Percentiles rank a stretch among this genome's conserved stretches.
phyloP scores from a whole-genome alignment of 2,113 vertebrate genomes.

The Tragelaphus imberbis region DNA sequence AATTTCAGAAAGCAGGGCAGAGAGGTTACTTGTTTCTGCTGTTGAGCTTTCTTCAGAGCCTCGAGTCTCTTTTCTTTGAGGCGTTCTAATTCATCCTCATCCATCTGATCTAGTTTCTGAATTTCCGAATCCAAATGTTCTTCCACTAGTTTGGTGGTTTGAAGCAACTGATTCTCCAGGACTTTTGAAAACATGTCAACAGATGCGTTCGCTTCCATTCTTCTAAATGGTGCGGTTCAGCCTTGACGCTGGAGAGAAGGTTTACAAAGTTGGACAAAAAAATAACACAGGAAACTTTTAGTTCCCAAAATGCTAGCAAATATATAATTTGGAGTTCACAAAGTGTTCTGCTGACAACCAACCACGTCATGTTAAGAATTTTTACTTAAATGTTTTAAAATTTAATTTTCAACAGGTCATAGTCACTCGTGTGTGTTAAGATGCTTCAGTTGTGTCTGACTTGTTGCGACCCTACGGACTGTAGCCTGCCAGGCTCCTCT shows the following conservation, averaged over 20 bases:
- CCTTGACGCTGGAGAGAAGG: conserved; percentile 56
- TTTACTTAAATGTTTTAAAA: conserved; percentile 19
- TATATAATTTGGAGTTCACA: background rate
- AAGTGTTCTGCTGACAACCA: background rate
- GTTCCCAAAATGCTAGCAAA: background rate
- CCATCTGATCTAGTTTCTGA: conserved; percentile 90
- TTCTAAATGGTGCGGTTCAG: conserved; percentile 38
- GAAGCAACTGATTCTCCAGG: conserved; percentile 89
- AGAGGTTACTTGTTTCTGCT: conserved; percentile 94
- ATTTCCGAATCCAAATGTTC: conserved; percentile 92
- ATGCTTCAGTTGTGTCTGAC: background rate
- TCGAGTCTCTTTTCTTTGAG: conserved; percentile 93
- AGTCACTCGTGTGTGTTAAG: background rate
- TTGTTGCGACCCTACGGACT: background rate
- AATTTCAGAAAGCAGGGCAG: conserved; percentile 54
- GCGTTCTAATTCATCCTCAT: conserved; percentile 92
- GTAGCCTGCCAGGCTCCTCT: background rate
- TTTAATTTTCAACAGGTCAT: conserved; percentile 8
- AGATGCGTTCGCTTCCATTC: conserved; percentile 87
- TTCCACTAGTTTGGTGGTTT: conserved; percentile 89
- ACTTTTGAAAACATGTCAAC: conserved; percentile 88
- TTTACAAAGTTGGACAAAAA: background rate
- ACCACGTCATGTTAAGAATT: background rate
- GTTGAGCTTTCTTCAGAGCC: conserved; percentile 92
- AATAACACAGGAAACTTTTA: background rate